Evolutionary conservation across 2,797 vertebrate genomes (phyloP).

Genomic region (Lophius americanus): DNA sequence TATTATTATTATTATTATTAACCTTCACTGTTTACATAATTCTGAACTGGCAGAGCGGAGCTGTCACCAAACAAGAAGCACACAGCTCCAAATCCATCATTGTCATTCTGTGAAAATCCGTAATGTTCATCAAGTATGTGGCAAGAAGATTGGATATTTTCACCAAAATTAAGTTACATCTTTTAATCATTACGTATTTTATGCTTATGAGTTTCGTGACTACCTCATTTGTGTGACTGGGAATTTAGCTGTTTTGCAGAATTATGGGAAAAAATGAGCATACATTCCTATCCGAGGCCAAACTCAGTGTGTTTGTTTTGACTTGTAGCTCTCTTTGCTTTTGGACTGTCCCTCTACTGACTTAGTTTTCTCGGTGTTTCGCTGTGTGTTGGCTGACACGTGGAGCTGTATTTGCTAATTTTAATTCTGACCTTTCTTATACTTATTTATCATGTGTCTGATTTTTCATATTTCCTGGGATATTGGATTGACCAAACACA

Average conservation of each 20-base stretch:
- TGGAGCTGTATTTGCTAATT: slow-evolving; percentile 39
- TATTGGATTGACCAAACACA: too few species aligned
- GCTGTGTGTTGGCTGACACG: slow-evolving; percentile 59
- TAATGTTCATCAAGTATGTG: slow-evolving; percentile 34
- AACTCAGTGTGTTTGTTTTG: slow-evolving; percentile 73
- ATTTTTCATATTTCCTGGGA: too few species aligned
- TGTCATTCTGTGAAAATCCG: slow-evolving; percentile 49
- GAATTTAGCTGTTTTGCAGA: slow-evolving; percentile 58
- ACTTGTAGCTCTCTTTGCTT: slow-evolving; percentile 77
- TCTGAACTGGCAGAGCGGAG: slow-evolving; percentile 29
- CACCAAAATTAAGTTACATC: slow-evolving; percentile 54
- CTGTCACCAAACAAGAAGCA: slow-evolving; percentile 38
- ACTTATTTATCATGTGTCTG: slow-evolving; percentile 66
- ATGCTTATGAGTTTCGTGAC: slow-evolving; percentile 60
- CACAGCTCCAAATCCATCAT: slow-evolving; percentile 51
- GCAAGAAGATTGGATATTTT: slow-evolving; percentile 48
- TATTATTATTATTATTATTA: too few species aligned
- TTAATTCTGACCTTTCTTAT: slow-evolving; percentile 54
- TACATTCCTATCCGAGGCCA: slow-evolving; percentile 69
- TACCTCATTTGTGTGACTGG: slow-evolving; percentile 61
- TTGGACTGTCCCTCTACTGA: slow-evolving; percentile 67
- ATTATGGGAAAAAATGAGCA: slow-evolving; percentile 70
- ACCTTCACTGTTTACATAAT: slow-evolving; percentile 54
- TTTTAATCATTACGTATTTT: slow-evolving; percentile 49
- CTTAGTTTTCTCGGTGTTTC: slow-evolving; percentile 69